Percentiles rank a stretch among this genome's conserved stretches.
Evolutionary conservation across 2,888 invertebrate genomes (phyloP).

Genomic region (Dendrolimus houi): DNA sequence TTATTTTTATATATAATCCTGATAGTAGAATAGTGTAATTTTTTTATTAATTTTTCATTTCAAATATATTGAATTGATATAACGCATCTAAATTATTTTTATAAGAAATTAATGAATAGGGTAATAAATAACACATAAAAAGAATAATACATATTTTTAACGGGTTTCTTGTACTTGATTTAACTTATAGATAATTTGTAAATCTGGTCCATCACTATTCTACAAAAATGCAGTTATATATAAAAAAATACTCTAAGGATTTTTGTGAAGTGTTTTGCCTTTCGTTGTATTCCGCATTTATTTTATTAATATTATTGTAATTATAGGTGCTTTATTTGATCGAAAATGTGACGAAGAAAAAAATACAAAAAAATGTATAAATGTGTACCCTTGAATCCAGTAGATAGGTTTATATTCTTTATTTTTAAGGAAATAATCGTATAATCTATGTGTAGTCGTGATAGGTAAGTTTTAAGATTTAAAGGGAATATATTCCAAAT

Average conservation of each 20-base stretch:
- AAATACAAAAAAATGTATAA: constrained; percentile 10
- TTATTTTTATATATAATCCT: not conserved
- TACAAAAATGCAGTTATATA: not conserved
- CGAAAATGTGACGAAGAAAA: constrained; percentile 11
- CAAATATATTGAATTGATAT: no score
- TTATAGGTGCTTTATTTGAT: constrained; percentile 32
- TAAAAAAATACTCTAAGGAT: constrained; percentile 4
- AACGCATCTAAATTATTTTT: no score
- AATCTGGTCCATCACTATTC: not conserved
- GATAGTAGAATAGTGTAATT: not conserved
- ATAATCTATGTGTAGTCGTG: not conserved
- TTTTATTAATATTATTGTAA: constrained; percentile 23
- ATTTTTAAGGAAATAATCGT: not conserved
- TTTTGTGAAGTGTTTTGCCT: constrained; percentile 47
- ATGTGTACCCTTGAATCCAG: constrained; percentile 5
- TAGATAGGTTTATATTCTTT: constrained; percentile 14
- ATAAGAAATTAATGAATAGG: no score
- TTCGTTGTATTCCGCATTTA: constrained; percentile 41
- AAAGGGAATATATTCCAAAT: not conserved
- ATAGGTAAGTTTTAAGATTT: no score
- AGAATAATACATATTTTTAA: no score
- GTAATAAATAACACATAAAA: no score
- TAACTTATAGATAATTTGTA: not conserved
- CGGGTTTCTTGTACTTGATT: not conserved
- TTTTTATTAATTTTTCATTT: not conserved